Evolutionary conservation across 2,113 vertebrate genomes (phyloP).

Genomic region (Prionailurus viverrinus): DNA sequence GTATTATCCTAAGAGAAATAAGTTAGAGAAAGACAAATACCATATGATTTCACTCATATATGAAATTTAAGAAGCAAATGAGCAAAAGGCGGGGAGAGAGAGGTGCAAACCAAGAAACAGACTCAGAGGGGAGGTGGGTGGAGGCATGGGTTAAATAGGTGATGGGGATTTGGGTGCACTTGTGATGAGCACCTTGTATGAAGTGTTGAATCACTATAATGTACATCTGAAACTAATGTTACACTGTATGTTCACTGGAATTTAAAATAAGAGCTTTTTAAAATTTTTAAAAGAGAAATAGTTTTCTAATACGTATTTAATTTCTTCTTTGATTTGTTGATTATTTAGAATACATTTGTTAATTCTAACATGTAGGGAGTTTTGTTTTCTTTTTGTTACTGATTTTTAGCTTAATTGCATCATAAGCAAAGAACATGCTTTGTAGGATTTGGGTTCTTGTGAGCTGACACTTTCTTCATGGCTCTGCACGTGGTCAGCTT

Average conservation of each 20-base stretch:
- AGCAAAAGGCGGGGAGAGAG: background rate
- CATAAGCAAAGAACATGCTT: constrained; percentile 22
- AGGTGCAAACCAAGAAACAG: background rate
- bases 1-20: background rate
- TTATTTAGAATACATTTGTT: constrained; percentile 38
- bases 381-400: constrained; percentile 43
- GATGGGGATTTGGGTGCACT: background rate
- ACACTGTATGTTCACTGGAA: background rate
- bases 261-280: background rate
- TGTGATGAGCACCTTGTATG: background rate
- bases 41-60: background rate
- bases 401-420: constrained; percentile 30
- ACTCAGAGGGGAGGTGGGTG: background rate
- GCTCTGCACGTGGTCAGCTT: constrained; percentile 4
- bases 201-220: background rate
- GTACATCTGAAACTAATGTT: background rate
- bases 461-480: background rate
- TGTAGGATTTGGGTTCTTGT: background rate
- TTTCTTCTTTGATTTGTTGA: constrained; percentile 9
- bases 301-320: background rate
- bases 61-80: background rate
- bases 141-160: background rate
- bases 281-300: background rate
- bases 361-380: background rate
- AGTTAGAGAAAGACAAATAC: background rate